Evolutionary conservation across 1,140 invertebrate genomes (phyloP), one percentile per base, ranked within the genome.

Genomic region (Carposina sasakii): DNA sequence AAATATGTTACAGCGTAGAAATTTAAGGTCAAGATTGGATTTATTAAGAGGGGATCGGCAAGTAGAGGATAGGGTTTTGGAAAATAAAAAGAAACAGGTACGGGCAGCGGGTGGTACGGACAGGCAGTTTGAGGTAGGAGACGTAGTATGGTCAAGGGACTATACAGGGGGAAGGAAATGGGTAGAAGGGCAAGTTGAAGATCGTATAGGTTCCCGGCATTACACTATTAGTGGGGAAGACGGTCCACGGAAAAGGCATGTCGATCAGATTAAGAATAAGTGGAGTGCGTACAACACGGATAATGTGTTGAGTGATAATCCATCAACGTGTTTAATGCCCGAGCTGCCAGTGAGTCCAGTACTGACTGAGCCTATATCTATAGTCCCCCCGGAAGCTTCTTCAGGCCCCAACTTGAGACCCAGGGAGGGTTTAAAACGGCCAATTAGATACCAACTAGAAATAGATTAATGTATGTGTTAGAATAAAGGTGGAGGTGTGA

Each of bases 201-300:
- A 31, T 30, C 30, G 19, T 19, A 15, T 44, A 44, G 41, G 41
- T 16, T 30, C 41, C 5, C 41, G 41, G 8, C 16, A 28, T 16
- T 44, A 44, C 20, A 17, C 31, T 10, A 26, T 44, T 4, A n/a
- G 16, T 20, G 19, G 16, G 26, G 41, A 44, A 19, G 16, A 44
- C 24, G 41, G 26, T 30, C 41, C 41, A 30, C 41, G 24, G 6
- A 30, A 31, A 44, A 12, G 28, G 21, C 41, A 44, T 31, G 17
- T 44, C 12, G 41, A 44, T 44, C 41, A 44, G 16, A 10, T 44
- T 20, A 44, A 26, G 23, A 5, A 26, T 13, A n/a, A 42, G 24
- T 16, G 23, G n/a, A 26, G 12, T 26, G 21, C 21, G 8, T 24
- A n/a, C n/a, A n/a, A n/a, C n/a, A n/a, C n/a, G n/a, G n/a, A n/a